Evolutionary conservation across 2,113 vertebrate species (phyloP), one percentile per base, ranked within the genome.

Genomic region (Labeo rohita): DNA sequence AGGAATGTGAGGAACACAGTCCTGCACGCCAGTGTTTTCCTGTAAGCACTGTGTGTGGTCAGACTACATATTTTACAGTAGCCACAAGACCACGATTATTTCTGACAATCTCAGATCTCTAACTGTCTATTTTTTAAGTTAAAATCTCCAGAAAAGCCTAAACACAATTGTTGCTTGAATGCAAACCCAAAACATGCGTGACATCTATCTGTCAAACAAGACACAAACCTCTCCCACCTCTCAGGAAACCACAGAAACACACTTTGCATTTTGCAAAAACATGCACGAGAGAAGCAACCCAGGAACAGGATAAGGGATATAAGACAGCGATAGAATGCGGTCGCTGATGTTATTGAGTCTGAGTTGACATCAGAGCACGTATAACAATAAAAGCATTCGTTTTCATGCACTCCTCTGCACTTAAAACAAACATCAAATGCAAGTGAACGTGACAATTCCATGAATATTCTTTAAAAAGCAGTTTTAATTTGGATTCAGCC

Each of bases 251-350:
- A 82, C 85, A 86, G 56, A 87, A 49, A 73, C 85, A 81, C 78
- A 80, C 36, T 79, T 83, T 89, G 88, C 86, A 87, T 87, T 85
- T 75, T 89, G 88, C 88, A 89, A 85, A 89, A 87, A 65, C 80
- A 68, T 87, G 86, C 88, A 89, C 68, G 70, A 87, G 78, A 77
- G 70, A 90, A 85, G 82, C 80, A 91, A 91, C 88, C 87, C 92
- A 88, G 85, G 86, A 85, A 93, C 90, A 92, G 91, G 90, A 91
- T 89, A 92, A 87, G 90, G 90, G 88, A 91, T 91, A 92, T 89
- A 85, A 89, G 85, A 93, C 89, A 89, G 88, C 89, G 87, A 92
- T 86, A 92, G 85, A 86, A 72, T 92, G 92, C 77, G 91, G 91
- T 90, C 91, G 89, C 77, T 92, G 84, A 85, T 73, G 78, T 88